Base-by-base conservation (phyloP, 2,797 vertebrate genomes). In the Anisognathus igniventris region DNA sequence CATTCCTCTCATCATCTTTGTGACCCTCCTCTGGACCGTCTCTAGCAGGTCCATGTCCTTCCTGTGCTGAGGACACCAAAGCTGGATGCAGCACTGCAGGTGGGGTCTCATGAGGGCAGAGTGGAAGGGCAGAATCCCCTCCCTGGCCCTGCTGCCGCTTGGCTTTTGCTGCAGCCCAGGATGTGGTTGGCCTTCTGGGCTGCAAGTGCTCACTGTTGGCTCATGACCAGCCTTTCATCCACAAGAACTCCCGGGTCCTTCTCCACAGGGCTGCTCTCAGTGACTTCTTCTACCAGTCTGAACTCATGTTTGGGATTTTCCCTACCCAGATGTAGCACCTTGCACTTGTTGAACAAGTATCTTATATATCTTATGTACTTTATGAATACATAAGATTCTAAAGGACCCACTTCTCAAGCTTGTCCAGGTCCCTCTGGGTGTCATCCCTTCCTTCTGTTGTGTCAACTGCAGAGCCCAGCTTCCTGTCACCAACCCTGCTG, bases 211-310 rank as follows among this genome's bases (percentile, higher is more conserved):
- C 13, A 9, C 17, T 48, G 4, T 2, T 50, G 14, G 42, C 1
- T 70, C 37, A 33, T 39, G 17, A 30, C 6, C 28, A 76, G 44
- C 10, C 28, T 50, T 64, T 62, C 56, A 68, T 6, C 8, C 24
- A 19, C 0, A 0, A 44, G 35, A 76, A 22, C 6, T 24, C 42
- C 17, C 0, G 0, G 22, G 20, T 62, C 28, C 42, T 58, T 30
- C 30, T 37, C 24, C 0, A 0, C 20, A 42, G 27, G 23, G 16
- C 19, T 54, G 13, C 10, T 61, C 16, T 50, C 35, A 27, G 7
- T 15, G 24, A 64, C 9, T 56, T 51, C 17, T 54, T 57, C 23
- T 44, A 21, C n/a, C 23, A 30, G 20, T 19, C 17, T 50, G 17
- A n/a, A 35, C 31, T 28, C 9, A 6, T 25, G 6, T n/a, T 16